Percentiles rank a stretch among this genome's conserved stretches.
These are phyloP conservation scores for Ranitomeya variabilis DNA, from an alignment of 2,113 vertebrate species.

Conservation along the genomic window DNA sequence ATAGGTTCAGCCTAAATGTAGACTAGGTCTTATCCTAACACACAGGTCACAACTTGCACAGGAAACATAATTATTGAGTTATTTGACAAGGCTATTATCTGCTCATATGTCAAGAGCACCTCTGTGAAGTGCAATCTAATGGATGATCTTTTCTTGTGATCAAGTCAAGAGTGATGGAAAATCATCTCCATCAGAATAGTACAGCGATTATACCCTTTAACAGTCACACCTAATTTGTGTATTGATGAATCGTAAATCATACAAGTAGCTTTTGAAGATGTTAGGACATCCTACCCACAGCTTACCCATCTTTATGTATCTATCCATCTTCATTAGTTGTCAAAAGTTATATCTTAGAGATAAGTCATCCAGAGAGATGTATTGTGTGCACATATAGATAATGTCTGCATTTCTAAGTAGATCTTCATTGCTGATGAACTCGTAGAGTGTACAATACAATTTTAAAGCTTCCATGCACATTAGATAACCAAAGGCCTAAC, in stretches of 20 bases:
- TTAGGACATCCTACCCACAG: not conserved
- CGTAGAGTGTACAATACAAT: too few species aligned
- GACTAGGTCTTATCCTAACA: not conserved
- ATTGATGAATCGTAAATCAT: slow-evolving; percentile 22
- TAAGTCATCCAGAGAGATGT: not conserved
- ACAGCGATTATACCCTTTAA: not conserved
- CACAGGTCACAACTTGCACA: not conserved
- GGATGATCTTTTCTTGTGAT: slow-evolving; percentile 14
- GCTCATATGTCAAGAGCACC: slow-evolving; percentile 23
- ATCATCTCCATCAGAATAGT: slow-evolving; percentile 3
- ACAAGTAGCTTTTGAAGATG: slow-evolving; percentile 7
- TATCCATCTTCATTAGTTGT: slow-evolving; percentile 30
- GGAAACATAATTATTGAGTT: not conserved
- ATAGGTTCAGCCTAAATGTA: not conserved
- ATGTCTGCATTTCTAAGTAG: not conserved
- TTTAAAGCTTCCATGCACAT: too few species aligned
- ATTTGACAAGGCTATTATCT: slow-evolving; percentile 35
- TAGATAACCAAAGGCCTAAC: too few species aligned
- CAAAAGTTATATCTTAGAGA: not conserved
- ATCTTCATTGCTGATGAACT: not conserved
- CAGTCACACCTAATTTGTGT: slow-evolving; percentile 46
- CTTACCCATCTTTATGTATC: slow-evolving; percentile 1
- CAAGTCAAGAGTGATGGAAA: slow-evolving; percentile 18
- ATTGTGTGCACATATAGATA: not conserved
- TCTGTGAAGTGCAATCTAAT: slow-evolving; percentile 29